Evolutionary conservation across 1,140 invertebrate species (phyloP), one percentile per base, ranked within the genome.

Genomic region (Magallana angulata): DNA sequence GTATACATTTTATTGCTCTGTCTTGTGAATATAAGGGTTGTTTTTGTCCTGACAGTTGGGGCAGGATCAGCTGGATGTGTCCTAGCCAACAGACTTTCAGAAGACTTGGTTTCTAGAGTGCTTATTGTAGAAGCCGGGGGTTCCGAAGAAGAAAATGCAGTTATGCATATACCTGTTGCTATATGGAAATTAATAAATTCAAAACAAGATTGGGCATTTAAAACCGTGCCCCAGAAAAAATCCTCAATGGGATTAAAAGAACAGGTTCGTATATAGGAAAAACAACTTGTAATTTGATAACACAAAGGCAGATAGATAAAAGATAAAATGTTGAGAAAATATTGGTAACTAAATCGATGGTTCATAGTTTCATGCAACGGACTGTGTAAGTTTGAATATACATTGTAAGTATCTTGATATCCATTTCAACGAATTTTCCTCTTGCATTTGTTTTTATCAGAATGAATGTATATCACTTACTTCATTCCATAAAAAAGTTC

Each of bases 161-260:
- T 98, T 91, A 89, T 92, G 7, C 58, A 88, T 60, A 86, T 93
- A 7, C 93, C 93, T 9, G 24, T 91, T 6, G 76, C 89, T 18
- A 84, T 90, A 36, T 76, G 80, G 9, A 60, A 56, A 18, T 57
- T 57, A 24, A 89, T 85, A 58, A 59, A 90, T 24, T 84, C 89
- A 8, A 82, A 90, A 16, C 87, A 98, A 9, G 98, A 99, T 92
- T 99, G 98, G 98, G 96, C 97, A 91, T 98, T 98, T 93, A 97
- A 97, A 93, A 98, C 97, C 2, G 97, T 98, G 93, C 97, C 98
- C 0, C 97, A 98, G 94, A 97, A 97, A 85, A 96, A 96, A 6
- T 96, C 97, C 0, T 98, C 98, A 93, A 96, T 98, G 91, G 98
- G 97, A 96, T 96, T 97, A 86, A 96, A 96, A 11, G 96, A 97